Conservation (phyloP, 2,797 vertebrate species). For the Spea hammondii region DNA sequence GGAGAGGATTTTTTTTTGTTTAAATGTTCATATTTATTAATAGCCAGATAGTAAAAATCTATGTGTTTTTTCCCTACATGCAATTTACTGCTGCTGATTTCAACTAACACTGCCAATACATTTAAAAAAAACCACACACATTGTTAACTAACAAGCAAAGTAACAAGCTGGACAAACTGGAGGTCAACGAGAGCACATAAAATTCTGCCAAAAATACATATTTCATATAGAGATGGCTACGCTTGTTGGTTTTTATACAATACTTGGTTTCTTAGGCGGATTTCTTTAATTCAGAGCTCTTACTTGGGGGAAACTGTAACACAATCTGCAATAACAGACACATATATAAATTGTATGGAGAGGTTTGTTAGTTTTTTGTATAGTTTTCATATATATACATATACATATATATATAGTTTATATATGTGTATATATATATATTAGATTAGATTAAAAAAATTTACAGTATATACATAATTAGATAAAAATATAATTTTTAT, state of each 20-base stretch:
- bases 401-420: too few relatives aligned
- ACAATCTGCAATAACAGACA: background rate
- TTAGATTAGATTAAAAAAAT: too few relatives aligned
- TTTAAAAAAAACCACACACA: background rate
- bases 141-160: constrained; percentile 26
- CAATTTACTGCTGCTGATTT: background rate
- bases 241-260: constrained; percentile 12
- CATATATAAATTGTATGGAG: background rate
- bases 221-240: constrained; percentile 27
- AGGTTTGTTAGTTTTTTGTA: background rate
- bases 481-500: too few relatives aligned
- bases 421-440: too few relatives aligned
- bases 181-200: constrained; percentile 27
- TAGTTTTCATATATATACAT: background rate
- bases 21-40: constrained; percentile 30
- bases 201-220: constrained; percentile 20
- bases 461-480: too few relatives aligned
- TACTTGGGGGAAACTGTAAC: constrained; percentile 9
- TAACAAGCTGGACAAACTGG: constrained; percentile 24
- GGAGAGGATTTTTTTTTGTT: constrained; percentile 23
- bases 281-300: constrained; percentile 22
- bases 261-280: constrained; percentile 17
- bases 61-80: background rate
- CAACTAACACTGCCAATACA: background rate
- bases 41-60: constrained; percentile 2